These are phyloP conservation scores for Glossophaga mutica DNA, from an alignment of 2,797 vertebrate genomes.

Conservation along the genomic window DNA sequence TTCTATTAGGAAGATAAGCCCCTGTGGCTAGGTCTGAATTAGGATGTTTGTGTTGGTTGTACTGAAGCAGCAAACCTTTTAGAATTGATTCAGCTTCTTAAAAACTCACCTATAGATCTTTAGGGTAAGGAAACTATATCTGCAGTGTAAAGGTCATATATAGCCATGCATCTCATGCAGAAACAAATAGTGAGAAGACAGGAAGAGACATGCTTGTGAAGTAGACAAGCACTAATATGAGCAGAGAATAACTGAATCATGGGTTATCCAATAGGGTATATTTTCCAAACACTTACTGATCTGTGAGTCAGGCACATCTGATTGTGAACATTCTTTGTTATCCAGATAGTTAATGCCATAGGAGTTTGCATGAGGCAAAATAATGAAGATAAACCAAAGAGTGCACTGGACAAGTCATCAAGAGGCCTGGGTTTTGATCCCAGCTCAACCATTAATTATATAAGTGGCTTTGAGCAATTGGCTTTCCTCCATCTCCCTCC, in stretches of 20 bases:
- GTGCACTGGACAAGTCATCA: background rate
- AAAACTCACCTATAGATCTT: background rate
- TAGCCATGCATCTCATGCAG: background rate
- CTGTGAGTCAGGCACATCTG: background rate
- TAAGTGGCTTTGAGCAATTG: background rate
- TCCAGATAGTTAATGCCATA: background rate
- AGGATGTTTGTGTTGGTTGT: constrained; percentile 17
- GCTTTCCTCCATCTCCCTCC: background rate
- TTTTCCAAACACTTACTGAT: background rate
- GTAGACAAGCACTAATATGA: background rate
- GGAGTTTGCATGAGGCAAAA: background rate
- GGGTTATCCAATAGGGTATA: background rate
- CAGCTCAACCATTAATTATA: background rate
- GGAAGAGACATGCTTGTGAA: background rate
- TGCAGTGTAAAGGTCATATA: background rate
- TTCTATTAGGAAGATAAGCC: constrained; percentile 56
- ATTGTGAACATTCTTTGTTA: background rate
- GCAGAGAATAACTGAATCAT: background rate
- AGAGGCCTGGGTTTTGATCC: background rate
- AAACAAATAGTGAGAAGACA: background rate
- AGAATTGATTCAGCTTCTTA: background rate
- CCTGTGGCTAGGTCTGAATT: constrained; percentile 38
- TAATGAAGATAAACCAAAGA: background rate
- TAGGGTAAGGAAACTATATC: background rate
- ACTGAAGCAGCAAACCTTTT: background rate